Evolutionary conservation across 2,888 invertebrate species (phyloP).

Genomic region (Andrena bucephala): DNA sequence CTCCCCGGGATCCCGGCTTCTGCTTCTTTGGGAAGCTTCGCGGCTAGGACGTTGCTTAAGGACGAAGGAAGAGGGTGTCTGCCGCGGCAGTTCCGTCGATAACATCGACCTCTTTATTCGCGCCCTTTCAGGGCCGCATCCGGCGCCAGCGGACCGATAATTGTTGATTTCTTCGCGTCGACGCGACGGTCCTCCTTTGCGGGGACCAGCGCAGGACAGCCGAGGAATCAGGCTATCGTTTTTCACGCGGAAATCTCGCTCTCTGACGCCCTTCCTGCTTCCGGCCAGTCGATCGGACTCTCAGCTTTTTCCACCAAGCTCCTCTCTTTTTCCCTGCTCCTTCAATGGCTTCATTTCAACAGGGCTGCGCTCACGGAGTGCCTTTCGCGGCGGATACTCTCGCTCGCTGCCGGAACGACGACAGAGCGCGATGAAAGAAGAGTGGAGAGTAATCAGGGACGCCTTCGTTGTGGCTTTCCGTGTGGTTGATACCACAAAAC

Average conservation of each 20-base stretch:
- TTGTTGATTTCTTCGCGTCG: constrained; percentile 49
- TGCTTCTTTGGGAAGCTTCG: constrained; percentile 34
- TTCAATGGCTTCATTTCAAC: constrained; percentile 21
- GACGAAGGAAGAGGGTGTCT: constrained; percentile 30
- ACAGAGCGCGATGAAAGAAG: not conserved
- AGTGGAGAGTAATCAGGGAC: not conserved
- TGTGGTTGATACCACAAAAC: too few relatives aligned
- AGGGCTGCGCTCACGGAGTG: constrained; percentile 12
- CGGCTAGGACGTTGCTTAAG: constrained; percentile 35
- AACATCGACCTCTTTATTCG: constrained; percentile 45
- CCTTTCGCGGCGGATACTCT: not conserved
- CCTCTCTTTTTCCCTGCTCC: not conserved
- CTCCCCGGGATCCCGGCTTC: constrained; percentile 44
- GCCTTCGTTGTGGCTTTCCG: constrained; percentile 3
- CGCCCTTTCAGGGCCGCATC: constrained; percentile 39
- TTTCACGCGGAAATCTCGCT: constrained; percentile 47
- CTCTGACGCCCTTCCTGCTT: not conserved
- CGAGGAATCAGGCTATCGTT: constrained; percentile 34
- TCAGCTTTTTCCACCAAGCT: not conserved
- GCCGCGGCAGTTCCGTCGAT: constrained; percentile 35
- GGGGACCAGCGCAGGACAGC: not conserved
- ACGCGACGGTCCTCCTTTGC: not conserved
- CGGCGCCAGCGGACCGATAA: constrained; percentile 44
- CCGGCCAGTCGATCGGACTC: not conserved
- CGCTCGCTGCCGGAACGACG: not conserved